These are phyloP conservation scores for Gastrophryne carolinensis DNA, from an alignment of 2,797 vertebrate species.

Conservation along the genomic window DNA sequence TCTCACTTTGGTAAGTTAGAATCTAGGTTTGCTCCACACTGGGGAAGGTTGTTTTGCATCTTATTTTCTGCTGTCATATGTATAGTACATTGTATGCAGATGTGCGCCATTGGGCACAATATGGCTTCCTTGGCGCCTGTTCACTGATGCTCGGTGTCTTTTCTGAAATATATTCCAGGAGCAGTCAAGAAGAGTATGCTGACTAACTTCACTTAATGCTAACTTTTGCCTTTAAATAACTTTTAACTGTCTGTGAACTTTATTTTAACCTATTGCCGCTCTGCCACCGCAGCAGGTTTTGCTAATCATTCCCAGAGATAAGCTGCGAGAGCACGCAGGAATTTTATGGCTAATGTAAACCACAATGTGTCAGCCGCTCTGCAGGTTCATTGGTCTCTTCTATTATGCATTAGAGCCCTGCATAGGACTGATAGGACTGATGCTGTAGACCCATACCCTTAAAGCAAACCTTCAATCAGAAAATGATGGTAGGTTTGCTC, in stretches of 20 bases:
- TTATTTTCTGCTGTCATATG: too few relatives aligned
- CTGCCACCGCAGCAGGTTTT: background rate
- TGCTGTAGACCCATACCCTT: too few relatives aligned
- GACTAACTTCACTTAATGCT: slow-evolving; percentile 6
- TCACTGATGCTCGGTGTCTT: background rate
- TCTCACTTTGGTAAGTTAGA: too few relatives aligned
- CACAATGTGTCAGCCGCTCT: background rate
- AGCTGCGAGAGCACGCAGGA: background rate
- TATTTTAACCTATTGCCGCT: background rate
- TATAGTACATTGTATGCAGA: too few relatives aligned
- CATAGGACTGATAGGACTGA: too few relatives aligned
- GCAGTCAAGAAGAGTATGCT: background rate
- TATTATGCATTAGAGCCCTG: too few relatives aligned
- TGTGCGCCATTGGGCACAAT: too few relatives aligned
- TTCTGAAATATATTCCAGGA: background rate
- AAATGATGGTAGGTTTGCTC: too few relatives aligned
- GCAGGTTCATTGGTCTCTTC: background rate
- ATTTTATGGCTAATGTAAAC: background rate
- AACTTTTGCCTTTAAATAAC: slow-evolving; percentile 7
- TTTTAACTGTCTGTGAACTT: slow-evolving; percentile 7
- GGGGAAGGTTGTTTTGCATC: too few relatives aligned
- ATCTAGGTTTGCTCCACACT: too few relatives aligned
- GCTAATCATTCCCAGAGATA: slow-evolving; percentile 6
- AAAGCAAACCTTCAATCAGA: too few relatives aligned
- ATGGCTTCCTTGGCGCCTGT: too few relatives aligned